Base-by-base conservation (phyloP, 2,113 vertebrate genomes). In the Cynoglossus semilaevis region DNA sequence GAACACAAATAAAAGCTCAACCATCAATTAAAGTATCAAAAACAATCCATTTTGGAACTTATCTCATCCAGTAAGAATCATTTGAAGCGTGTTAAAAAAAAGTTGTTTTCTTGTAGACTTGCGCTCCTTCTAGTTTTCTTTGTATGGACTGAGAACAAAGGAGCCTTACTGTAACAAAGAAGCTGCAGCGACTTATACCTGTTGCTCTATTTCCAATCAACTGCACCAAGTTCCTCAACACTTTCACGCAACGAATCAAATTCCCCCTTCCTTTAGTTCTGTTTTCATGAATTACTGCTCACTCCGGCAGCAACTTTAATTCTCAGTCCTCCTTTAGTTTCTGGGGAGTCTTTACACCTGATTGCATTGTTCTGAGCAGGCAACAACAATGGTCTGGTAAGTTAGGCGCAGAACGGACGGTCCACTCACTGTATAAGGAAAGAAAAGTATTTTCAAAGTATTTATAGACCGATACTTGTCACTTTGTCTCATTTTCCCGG, bases 91-190 rank as follows among this genome's bases (percentile, higher is more conserved):
- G n/a, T 1, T n/a, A n/a, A 15, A 29, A 61, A 58, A 74, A 71
- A 51, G 29, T 65, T 51, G 41, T 65, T 76, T 76, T 61, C 63
- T 40, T 50, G 41, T 64, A 71, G 57, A 74, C 77, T 69, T 62
- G 60, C 48, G 70, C 58, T 66, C 13, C 42, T 80, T 61, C 41
- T 53, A 71, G 9, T 74, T 71, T 80, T 83, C 76, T 84, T 81
- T 72, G 80, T 82, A 81, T 72, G 73, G 47, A 57, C 60, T 53
- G 85, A 88, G 88, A 90, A 91, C 89, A 91, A 92, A 91, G 89
- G 85, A 83, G 69, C 57, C 78, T 85, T 82, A 86, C 85, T 75
- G 83, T 81, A 91, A 92, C 90, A 91, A 92, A 91, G 89, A 89
- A 70, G 67, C 80, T 75, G 79, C 81, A 80, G 50, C 65, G 70